Evolutionary conservation across 2,888 invertebrate genomes (phyloP), one percentile per base, ranked within the genome.

Genomic region (Steinernema scapterisci): DNA sequence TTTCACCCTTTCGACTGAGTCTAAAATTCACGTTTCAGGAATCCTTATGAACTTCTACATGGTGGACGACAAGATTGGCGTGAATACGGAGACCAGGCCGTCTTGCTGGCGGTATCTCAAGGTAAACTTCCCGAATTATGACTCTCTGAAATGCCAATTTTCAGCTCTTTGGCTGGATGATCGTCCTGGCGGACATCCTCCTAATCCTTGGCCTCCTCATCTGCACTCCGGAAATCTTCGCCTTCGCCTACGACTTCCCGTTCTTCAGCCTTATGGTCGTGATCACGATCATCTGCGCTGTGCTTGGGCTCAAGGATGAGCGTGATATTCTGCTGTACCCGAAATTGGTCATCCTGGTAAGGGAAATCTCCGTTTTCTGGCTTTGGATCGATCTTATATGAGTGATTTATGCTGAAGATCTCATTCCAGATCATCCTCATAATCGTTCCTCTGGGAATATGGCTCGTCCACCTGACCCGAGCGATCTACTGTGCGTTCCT

Each of bases 211-310:
- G 63, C 6, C 63, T 63, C 3, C 63, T 63, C 16, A 27, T 63
- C 63, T 31, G 63, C 31, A 31, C 63, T 5, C 38, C 63, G 3
- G 63, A 63, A n/a, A 27, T 63, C 25, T 25, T 63, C 63, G 63
- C 31, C 63, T 63, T 63, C 63, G 63, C 63, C 31, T 63, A 63
- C 63, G 63, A 63, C 31, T 63, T 63, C 19, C 63, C 63, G 7
- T 63, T 63, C 63, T 63, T 63, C 63, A 63, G 63, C 38, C 63
- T 63, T n/a, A 6, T 63, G 16, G 63, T 63, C 31, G 31, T 63
- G 11, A 25, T 63, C 16, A 63, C 63, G 31, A 63, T 63, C 31
- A 25, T 63, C 16, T 63, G 63, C 63, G 27, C 63, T 5, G 38
- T 63, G 5, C 31, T 63, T 27, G 63, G 63, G 6, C 63, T 63